Evolutionary conservation across 2,797 vertebrate species (phyloP).

Genomic region (Labeo calbasu): DNA sequence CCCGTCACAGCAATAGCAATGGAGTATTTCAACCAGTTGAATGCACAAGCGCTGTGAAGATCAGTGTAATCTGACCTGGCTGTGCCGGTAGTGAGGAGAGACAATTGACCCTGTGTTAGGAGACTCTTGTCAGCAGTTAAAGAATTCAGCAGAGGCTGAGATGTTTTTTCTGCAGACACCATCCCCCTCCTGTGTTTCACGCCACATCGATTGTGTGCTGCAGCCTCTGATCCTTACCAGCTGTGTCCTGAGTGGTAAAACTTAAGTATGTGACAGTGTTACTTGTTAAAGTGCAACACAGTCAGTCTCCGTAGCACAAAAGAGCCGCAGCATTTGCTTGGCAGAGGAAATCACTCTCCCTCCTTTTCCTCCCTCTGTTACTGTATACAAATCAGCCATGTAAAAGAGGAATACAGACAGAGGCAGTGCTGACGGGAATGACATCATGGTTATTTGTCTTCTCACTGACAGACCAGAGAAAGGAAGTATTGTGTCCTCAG

Average conservation of each 20-base stretch:
- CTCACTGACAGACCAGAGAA: constrained; percentile 47
- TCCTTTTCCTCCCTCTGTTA: constrained; percentile 37
- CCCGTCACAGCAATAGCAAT: background rate
- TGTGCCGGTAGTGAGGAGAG: constrained; percentile 52
- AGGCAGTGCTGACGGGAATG: constrained; percentile 55
- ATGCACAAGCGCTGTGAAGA: constrained; percentile 23
- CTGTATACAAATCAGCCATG: constrained; percentile 57
- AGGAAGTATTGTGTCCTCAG: constrained; percentile 58
- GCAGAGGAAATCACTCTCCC: constrained; percentile 45
- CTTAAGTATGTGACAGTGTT: constrained; percentile 7
- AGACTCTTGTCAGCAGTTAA: constrained; percentile 50
- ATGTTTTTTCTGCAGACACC: constrained; percentile 57
- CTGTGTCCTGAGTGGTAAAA: constrained; percentile 37
- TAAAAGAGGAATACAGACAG: constrained; percentile 55
- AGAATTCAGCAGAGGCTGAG: constrained; percentile 47
- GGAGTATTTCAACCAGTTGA: constrained; percentile 39
- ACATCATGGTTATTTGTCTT: constrained; percentile 62
- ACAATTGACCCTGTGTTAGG: constrained; percentile 68
- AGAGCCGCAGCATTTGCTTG: constrained; percentile 55
- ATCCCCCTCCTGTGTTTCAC: constrained; percentile 46
- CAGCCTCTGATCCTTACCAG: constrained; percentile 9
- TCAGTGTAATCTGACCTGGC: constrained; percentile 70
- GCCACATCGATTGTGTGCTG: constrained; percentile 31
- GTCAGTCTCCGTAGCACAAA: constrained; percentile 34
- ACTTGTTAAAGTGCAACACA: constrained; percentile 13